Conservation (phyloP, 2,113 vertebrate genomes). For the Sardina pilchardus region DNA sequence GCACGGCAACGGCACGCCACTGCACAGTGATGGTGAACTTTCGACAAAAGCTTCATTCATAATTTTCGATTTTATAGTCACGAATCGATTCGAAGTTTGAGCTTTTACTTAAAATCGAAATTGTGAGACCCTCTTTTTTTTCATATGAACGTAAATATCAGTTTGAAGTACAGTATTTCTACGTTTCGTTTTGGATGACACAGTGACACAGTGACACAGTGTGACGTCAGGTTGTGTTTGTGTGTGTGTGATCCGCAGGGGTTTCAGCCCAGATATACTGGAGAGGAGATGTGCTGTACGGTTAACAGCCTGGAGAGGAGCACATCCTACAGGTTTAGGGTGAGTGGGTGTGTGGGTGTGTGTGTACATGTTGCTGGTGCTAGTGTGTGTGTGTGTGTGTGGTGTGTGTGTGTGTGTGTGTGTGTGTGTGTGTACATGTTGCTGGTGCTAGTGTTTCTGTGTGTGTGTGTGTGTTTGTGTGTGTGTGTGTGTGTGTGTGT, state of each 20-base stretch:
- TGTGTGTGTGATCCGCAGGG: conserved; percentile 52
- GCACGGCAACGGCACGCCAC: background rate
- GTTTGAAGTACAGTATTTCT: no score
- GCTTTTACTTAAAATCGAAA: no score
- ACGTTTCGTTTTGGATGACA: no score
- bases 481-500: background rate
- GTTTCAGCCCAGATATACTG: conserved; percentile 78
- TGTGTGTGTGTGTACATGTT: background rate
- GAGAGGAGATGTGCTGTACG: conserved; percentile 74
- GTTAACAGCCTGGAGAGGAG: conserved; percentile 76
- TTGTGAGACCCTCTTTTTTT: no score
- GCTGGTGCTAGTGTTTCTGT: no score
- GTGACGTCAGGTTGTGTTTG: background rate
- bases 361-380: background rate
- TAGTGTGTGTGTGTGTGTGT: background rate
- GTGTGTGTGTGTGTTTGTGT: background rate
- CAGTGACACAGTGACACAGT: background rate
- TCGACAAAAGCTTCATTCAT: no score
- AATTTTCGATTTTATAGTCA: no score
- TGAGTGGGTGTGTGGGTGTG: conserved; percentile 58
- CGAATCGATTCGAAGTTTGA: no score
- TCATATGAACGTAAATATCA: conserved; percentile 29
- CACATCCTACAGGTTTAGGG: conserved; percentile 77
- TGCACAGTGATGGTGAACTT: no score
- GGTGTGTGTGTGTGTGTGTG: background rate